Percentiles rank a stretch among this genome's conserved stretches.
These are phyloP conservation scores for Embidobia sp. DNA, from an alignment of 2,888 invertebrate species.

Conservation along the genomic window DNA sequence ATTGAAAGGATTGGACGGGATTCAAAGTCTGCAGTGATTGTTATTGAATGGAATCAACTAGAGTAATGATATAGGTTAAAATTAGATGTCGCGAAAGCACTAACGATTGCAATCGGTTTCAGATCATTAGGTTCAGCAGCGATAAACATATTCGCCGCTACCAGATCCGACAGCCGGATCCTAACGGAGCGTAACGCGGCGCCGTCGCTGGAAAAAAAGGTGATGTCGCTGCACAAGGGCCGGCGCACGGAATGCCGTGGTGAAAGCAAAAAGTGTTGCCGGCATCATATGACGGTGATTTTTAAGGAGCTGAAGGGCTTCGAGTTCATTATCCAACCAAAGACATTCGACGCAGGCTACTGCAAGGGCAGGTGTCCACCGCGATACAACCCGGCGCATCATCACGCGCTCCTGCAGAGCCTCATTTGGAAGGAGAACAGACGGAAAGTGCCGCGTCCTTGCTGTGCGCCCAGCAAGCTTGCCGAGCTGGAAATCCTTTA, in stretches of 20 bases:
- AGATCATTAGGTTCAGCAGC: conserved; percentile 43
- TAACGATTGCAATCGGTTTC: conserved; percentile 18
- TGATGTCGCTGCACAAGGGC: conserved; percentile 79
- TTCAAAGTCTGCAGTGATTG: no score
- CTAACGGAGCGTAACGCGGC: conserved; percentile 53
- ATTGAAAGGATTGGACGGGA: no score
- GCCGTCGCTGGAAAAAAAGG: conserved; percentile 65
- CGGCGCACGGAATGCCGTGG: conserved; percentile 83
- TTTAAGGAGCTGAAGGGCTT: conserved; percentile 86
- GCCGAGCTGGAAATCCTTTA: conserved; percentile 86
- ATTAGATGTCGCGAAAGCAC: no score
- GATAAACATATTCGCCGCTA: conserved; percentile 43
- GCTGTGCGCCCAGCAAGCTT: conserved; percentile 87
- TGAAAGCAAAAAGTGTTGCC: conserved; percentile 84
- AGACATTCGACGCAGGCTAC: conserved; percentile 87
- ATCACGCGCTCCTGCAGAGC: conserved; percentile 87
- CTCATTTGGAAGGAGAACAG: conserved; percentile 85
- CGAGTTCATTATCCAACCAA: conserved; percentile 87
- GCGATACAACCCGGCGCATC: conserved; percentile 86
- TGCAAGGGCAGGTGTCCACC: conserved; percentile 88
- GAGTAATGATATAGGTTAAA: no score
- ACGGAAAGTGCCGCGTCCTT: conserved; percentile 84
- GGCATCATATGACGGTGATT: conserved; percentile 86
- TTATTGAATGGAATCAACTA: no score
- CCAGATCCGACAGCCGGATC: conserved; percentile 32